A percentile compares a stretch with the other conserved stretches of the same genome.
Evolutionary conservation across 2,888 invertebrate species (phyloP).

Genomic region (Rhingia campestris): DNA sequence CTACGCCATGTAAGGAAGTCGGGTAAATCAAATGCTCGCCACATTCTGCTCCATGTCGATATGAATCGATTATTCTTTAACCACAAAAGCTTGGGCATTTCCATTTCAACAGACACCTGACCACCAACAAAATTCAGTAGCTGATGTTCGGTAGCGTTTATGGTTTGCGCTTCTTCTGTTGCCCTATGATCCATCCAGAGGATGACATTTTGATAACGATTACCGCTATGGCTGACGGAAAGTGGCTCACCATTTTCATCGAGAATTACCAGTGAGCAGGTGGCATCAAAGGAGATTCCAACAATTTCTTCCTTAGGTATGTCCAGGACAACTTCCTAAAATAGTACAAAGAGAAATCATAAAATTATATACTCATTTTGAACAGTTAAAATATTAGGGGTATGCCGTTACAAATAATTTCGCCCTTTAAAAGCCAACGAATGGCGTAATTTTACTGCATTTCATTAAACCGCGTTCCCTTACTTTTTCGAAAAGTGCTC

Average conservation of each 20-base stretch:
- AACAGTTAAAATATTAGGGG: background rate
- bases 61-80: conserved; percentile 88
- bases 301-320: conserved; percentile 85
- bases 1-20: conserved; percentile 97
- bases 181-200: conserved; percentile 98
- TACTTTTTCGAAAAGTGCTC: too few species aligned
- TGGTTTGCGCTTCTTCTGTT: conserved; percentile 89
- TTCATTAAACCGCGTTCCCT: too few species aligned
- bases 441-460: too few species aligned
- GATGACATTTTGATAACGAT: conserved; percentile 90
- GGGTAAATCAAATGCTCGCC: conserved; percentile 94
- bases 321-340: conserved; percentile 85
- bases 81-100: conserved; percentile 97
- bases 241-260: conserved; percentile 88
- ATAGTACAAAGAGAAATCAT: background rate
- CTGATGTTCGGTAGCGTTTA: conserved; percentile 89
- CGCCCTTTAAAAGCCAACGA: too few species aligned
- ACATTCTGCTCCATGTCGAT: conserved; percentile 87
- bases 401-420: too few species aligned
- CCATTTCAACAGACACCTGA: conserved; percentile 97
- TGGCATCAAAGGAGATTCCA: conserved; percentile 97
- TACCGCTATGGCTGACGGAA: conserved; percentile 87
- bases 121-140: conserved; percentile 94
- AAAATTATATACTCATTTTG: background rate
- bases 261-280: conserved; percentile 94